These are phyloP conservation scores for Melinaea menophilus DNA, from an alignment of 2,888 invertebrate species.

Conservation along the genomic window DNA sequence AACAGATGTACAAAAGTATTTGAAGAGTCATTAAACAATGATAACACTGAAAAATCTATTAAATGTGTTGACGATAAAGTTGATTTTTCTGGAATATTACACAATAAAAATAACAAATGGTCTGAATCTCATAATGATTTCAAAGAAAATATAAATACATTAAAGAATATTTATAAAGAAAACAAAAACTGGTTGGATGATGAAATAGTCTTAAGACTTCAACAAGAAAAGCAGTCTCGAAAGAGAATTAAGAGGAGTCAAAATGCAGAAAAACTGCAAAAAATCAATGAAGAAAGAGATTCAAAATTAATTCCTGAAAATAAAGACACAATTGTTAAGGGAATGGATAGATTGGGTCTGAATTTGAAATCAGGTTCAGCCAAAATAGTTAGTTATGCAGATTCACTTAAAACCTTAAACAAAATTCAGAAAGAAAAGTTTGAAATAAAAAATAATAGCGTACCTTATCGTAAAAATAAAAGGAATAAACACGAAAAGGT, in stretches of 20 bases:
- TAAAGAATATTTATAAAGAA: conserved; percentile 59
- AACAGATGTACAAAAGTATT: conserved; percentile 65
- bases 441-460: not conserved
- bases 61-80: conserved; percentile 59
- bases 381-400: conserved; percentile 54
- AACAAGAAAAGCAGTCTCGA: conserved; percentile 42
- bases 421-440: conserved; percentile 26
- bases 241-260: conserved; percentile 40
- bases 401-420: conserved; percentile 52
- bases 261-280: conserved; percentile 32
- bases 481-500: conserved; percentile 8
- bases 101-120: conserved; percentile 39
- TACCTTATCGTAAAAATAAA: not conserved
- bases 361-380: not conserved
- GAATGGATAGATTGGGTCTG: conserved; percentile 30
- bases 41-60: conserved; percentile 48
- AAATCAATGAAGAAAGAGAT: conserved; percentile 41
- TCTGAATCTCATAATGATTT: conserved; percentile 50
- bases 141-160: conserved; percentile 53
- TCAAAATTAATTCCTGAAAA: conserved; percentile 33
- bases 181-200: conserved; percentile 67
- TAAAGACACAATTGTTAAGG: conserved; percentile 29
- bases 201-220: conserved; percentile 54
- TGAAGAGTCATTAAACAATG: conserved; percentile 61
- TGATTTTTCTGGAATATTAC: conserved; percentile 37